These are phyloP conservation scores for Plectus sambesii DNA, from an alignment of 1,140 invertebrate genomes.

Conservation along the genomic window DNA sequence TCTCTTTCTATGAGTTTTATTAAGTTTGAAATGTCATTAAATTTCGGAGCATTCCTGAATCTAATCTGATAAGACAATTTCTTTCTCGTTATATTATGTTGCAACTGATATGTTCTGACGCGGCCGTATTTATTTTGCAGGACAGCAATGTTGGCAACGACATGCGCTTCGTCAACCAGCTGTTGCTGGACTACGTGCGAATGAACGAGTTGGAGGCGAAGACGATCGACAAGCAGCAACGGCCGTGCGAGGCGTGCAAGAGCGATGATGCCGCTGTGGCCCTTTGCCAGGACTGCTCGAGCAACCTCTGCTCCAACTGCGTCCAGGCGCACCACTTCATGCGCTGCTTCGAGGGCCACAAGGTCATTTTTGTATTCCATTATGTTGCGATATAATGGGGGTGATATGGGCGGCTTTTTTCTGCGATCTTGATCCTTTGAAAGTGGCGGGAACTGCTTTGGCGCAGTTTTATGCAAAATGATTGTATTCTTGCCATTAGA, in stretches of 20 bases:
- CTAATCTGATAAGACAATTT: no score
- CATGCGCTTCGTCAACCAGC: slow-evolving; percentile 35
- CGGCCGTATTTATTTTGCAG: not conserved
- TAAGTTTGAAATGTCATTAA: no score
- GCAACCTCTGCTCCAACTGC: slow-evolving; percentile 80
- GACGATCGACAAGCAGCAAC: slow-evolving; percentile 11
- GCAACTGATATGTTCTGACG: no score
- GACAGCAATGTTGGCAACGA: slow-evolving; percentile 33
- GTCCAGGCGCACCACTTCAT: slow-evolving; percentile 80
- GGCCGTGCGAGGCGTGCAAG: slow-evolving; percentile 32
- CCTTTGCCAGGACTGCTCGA: slow-evolving; percentile 78
- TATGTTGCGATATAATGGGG: no score
- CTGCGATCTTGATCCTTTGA: not conserved
- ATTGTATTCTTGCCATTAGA: no score
- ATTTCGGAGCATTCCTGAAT: no score
- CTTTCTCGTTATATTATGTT: no score
- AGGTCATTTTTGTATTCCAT: slow-evolving; percentile 34
- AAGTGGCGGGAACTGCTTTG: not conserved
- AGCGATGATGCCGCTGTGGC: slow-evolving; percentile 64
- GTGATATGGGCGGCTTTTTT: no score
- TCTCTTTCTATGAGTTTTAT: no score
- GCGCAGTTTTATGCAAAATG: slow-evolving; percentile 2
- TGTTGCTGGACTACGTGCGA: slow-evolving; percentile 34
- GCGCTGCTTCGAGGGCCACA: slow-evolving; percentile 81
- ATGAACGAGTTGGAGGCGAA: slow-evolving; percentile 11